phyloP scores from a whole-genome alignment of 1,140 invertebrate genomes.

The Aphaenogaster ashmeadi region DNA sequence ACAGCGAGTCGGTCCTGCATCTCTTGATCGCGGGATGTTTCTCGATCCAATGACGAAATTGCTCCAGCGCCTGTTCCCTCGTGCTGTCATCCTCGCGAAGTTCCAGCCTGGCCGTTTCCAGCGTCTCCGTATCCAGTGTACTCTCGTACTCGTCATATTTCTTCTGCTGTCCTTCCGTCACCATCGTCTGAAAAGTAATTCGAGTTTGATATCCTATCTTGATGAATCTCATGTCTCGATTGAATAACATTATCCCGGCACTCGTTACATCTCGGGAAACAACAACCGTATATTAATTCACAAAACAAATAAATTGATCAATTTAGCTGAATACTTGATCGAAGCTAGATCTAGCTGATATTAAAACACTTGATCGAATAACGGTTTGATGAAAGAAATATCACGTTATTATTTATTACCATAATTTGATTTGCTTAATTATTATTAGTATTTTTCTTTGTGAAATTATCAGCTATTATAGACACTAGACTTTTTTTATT shows the following conservation, averaged over 20 bases:
- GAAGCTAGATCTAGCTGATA: background rate
- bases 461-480: background rate
- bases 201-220: background rate
- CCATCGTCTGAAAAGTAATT: slow-evolving; percentile 69
- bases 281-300: background rate
- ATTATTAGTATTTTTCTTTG: slow-evolving; percentile 1
- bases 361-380: background rate
- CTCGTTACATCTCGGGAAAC: background rate
- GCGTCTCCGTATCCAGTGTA: slow-evolving; percentile 84
- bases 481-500: background rate
- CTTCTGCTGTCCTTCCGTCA: slow-evolving; percentile 73
- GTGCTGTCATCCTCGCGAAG: slow-evolving; percentile 91
- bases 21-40: slow-evolving; percentile 92
- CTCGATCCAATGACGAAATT: slow-evolving; percentile 92
- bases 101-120: slow-evolving; percentile 90
- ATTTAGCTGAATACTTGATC: background rate
- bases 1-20: slow-evolving; percentile 92
- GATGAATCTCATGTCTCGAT: background rate
- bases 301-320: background rate
- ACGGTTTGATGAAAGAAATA: background rate
- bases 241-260: background rate
- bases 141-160: slow-evolving; percentile 78
- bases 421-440: background rate
- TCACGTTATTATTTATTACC: background rate
- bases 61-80: slow-evolving; percentile 90